phyloP scores from a whole-genome alignment of 2,797 vertebrate species.

The Hephaestus fuliginosus region DNA sequence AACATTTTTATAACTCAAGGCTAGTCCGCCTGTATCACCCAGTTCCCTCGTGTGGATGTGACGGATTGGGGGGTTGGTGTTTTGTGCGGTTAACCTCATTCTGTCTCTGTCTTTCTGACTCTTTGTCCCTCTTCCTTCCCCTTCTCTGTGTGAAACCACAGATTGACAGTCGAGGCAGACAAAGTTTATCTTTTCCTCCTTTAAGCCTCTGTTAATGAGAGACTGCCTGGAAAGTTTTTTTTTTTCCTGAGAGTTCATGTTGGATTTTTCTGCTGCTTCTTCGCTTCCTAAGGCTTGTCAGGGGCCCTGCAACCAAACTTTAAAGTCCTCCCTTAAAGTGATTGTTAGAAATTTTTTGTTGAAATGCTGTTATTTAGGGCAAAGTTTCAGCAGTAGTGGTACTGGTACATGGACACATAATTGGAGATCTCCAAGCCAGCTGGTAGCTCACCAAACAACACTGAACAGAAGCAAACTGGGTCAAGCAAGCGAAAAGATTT shows the following conservation, averaged over 20 bases:
- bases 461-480: conserved; percentile 2
- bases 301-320: background rate
- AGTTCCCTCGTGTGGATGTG: background rate
- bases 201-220: conserved; percentile 44
- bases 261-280: background rate
- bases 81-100: conserved; percentile 50
- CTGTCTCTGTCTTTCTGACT: conserved; percentile 36
- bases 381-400: background rate
- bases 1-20: conserved; percentile 56
- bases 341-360: background rate
- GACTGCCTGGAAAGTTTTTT: conserved; percentile 3
- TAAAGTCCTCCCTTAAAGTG: background rate
- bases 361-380: background rate
- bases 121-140: conserved; percentile 22
- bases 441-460: background rate
- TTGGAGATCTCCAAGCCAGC: conserved; percentile 7
- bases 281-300: conserved; percentile 7
- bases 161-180: conserved; percentile 27
- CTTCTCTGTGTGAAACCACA: conserved; percentile 25
- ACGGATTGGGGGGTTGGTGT: background rate
- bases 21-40: background rate
- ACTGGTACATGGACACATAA: background rate
- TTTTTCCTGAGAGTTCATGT: conserved; percentile 6
- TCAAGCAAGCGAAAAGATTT: conserved; percentile 4
- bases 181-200: conserved; percentile 21